These are phyloP conservation scores for Palloptera scutellata DNA, from an alignment of 2,888 invertebrate species.

Conservation along the genomic window DNA sequence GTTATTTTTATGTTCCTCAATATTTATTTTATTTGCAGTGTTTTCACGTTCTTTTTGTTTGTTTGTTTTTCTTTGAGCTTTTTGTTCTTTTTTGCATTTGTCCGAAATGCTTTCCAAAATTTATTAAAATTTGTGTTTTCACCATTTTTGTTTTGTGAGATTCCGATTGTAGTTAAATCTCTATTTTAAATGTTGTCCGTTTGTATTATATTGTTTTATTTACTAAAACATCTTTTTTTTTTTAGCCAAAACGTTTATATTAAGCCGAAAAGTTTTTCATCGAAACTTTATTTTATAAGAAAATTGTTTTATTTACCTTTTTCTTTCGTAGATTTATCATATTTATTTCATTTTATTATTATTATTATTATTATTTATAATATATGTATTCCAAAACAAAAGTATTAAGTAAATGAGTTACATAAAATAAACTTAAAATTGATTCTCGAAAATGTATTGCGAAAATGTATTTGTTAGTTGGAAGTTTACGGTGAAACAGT, in stretches of 20 bases:
- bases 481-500: not conserved
- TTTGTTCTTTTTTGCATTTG: conserved; percentile 28
- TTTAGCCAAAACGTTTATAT: conserved; percentile 49
- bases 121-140: conserved; percentile 30
- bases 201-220: conserved; percentile 28
- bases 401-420: not conserved
- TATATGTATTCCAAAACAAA: conserved; percentile 12
- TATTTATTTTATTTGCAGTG: not conserved
- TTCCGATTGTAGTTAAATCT: not conserved
- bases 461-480: not conserved
- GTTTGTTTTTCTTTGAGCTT: conserved; percentile 17
- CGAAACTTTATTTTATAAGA: conserved; percentile 40
- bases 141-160: conserved; percentile 30
- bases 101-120: conserved; percentile 52
- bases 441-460: conserved; percentile 1
- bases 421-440: not conserved
- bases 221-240: conserved; percentile 42
- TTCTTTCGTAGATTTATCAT: not conserved
- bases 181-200: too few species aligned
- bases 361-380: not conserved
- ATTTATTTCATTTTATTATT: not conserved
- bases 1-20: not conserved
- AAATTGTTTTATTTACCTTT: conserved; percentile 1
- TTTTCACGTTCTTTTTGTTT: conserved; percentile 3
- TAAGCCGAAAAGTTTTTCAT: conserved; percentile 47